Evolutionary conservation across 2,888 invertebrate genomes (phyloP).

Genomic region (Drosophila suboccidentalis): DNA sequence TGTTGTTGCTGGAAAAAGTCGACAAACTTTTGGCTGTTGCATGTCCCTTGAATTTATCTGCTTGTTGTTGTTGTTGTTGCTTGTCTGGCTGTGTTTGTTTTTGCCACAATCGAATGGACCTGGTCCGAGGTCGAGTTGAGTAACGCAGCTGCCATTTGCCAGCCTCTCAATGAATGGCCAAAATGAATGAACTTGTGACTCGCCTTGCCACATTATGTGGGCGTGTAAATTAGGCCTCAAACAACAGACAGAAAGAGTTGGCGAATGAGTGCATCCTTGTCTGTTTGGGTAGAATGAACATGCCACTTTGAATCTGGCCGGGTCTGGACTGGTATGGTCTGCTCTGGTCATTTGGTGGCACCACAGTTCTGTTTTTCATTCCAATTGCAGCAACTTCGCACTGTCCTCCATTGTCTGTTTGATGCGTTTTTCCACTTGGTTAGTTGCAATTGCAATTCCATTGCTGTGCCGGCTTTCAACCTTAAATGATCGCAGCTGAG

Average conservation of each 20-base stretch:
- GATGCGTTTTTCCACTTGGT: conserved; percentile 26
- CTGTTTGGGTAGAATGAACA: conserved; percentile 59
- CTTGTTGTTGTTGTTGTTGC: conserved; percentile 23
- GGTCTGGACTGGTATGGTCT: conserved; percentile 5
- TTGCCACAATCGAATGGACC: conserved; percentile 44
- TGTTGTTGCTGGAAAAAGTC: conserved; percentile 15
- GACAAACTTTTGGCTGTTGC: conserved; percentile 56
- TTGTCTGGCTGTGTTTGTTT: conserved; percentile 42
- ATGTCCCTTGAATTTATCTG: conserved; percentile 55
- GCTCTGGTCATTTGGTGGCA: conserved; percentile 21
- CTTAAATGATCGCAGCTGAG: not conserved
- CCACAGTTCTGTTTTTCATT: conserved; percentile 25
- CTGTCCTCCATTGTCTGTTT: conserved; percentile 14
- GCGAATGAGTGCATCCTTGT: not conserved
- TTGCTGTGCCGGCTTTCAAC: not conserved
- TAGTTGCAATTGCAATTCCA: conserved; percentile 13
- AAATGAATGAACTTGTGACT: conserved; percentile 70
- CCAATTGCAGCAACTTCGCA: conserved; percentile 11
- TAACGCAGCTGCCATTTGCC: conserved; percentile 31
- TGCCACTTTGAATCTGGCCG: conserved; percentile 35
- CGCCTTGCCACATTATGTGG: conserved; percentile 52
- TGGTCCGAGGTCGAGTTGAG: conserved; percentile 22
- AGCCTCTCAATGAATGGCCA: conserved; percentile 69
- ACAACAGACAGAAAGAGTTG: not conserved
- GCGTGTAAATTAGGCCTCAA: conserved; percentile 62